phyloP scores from a whole-genome alignment of 2,113 vertebrate species.

The Tapirus terrestris region DNA sequence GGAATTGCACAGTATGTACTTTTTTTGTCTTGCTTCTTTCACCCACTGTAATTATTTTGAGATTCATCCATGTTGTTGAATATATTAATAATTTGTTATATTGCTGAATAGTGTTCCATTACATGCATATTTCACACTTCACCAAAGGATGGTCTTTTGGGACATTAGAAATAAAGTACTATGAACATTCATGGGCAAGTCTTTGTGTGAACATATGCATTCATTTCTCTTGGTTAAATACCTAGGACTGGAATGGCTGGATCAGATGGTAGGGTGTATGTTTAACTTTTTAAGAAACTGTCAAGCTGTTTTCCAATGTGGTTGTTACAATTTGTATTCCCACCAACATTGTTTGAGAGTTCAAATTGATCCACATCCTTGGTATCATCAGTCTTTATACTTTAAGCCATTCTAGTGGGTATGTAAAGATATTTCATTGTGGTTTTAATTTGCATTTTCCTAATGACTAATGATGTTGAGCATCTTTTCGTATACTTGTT shows the following conservation, averaged over 20 bases:
- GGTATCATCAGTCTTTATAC: neutral
- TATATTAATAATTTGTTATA: neutral
- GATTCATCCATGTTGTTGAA: neutral
- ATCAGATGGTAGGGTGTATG: neutral
- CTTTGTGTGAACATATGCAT: neutral
- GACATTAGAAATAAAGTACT: neutral
- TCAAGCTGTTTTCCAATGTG: neutral
- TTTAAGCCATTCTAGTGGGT: neutral
- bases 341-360: neutral
- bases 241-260: neutral
- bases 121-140: neutral
- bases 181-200: neutral
- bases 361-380: neutral
- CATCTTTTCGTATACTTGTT: neutral
- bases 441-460: conserved; percentile 14
- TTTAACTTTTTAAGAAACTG: neutral
- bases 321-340: neutral
- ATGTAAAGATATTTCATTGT: neutral
- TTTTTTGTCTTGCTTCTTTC: neutral
- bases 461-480: neutral
- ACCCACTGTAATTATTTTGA: neutral
- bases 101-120: neutral
- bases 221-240: conserved; percentile 18
- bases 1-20: neutral
- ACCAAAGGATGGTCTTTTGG: neutral